Evolutionary conservation across 2,113 vertebrate genomes (phyloP), one percentile per base, ranked within the genome.

Genomic region (Puntigrus tetrazona): DNA sequence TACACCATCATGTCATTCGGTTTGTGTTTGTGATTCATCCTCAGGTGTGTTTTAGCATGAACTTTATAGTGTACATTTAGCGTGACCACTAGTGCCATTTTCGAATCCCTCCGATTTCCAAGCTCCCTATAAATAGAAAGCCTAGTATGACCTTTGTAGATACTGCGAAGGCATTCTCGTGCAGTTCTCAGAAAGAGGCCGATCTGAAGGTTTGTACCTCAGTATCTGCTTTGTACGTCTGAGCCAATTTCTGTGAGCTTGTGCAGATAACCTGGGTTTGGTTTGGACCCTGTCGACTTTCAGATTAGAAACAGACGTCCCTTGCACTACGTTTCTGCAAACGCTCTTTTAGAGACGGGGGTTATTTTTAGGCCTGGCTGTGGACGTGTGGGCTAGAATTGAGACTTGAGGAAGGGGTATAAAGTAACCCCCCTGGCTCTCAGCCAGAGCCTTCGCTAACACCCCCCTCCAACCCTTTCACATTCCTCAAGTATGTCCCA

Each of bases 331-430:
- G 77, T 43, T 89, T 92, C 93, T 91, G 91, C 88, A 92, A 93
- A 93, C 83, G 78, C 8, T 59, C 41, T 88, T 93, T 90, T 90
- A 88, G 89, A 89, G 90, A 88, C 85, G 2, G 2, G 65, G 84
- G 87, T 91, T 95, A 95, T 95, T 93, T 95, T 93, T 95, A 94
- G 88, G 73, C 36, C 83, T 50, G 77, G 86, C 83, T 88, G 88
- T 69, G 81, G 82, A 85, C 50, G 65, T 67, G 70, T 31, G 82
- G 63, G 85, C 70, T 72, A 38, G 8, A 22, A 65, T 52, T 81
- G 83, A 86, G 8, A 82, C 79, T 45, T 81, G 87, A 82, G 79
- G 29, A n/a, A 88, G 87, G 88, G 86, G 52, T 92, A 91, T 83
- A 85, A 80, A 92, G 91, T 91, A 90, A 91, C 88, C 81, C 88